Evolutionary conservation across 2,888 invertebrate species (phyloP).

Genomic region (Xanthia icteritia): DNA sequence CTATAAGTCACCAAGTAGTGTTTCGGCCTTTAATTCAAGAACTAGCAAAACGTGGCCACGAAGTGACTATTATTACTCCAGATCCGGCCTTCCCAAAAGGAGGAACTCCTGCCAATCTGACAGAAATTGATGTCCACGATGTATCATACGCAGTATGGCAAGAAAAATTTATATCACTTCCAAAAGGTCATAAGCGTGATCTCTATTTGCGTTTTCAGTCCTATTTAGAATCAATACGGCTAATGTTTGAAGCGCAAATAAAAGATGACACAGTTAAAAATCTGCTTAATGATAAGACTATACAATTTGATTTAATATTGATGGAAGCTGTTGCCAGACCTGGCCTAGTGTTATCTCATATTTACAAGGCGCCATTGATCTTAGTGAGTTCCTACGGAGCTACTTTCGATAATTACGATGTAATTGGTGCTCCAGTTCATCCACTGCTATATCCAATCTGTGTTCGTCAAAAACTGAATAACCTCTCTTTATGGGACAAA

Average conservation of each 20-base stretch:
- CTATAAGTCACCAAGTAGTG: slow-evolving; percentile 50
- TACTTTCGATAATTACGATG: slow-evolving; percentile 16
- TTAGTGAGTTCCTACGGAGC: slow-evolving; percentile 55
- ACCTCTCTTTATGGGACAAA: slow-evolving; percentile 59
- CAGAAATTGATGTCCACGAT: slow-evolving; percentile 77
- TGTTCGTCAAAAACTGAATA: slow-evolving; percentile 25
- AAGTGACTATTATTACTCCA: slow-evolving; percentile 48
- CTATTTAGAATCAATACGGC: slow-evolving; percentile 34
- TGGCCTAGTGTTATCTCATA: slow-evolving; percentile 52
- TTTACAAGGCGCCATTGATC: slow-evolving; percentile 65
- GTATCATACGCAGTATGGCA: slow-evolving; percentile 71
- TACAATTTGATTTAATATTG: slow-evolving; percentile 63
- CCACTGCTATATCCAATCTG: slow-evolving; percentile 36
- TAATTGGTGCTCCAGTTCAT: slow-evolving; percentile 43
- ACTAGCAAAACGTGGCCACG: slow-evolving; percentile 33
- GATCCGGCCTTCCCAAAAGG: slow-evolving; percentile 69
- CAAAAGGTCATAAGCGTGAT: slow-evolving; percentile 32
- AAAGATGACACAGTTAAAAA: slow-evolving; percentile 49
- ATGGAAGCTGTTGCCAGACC: slow-evolving; percentile 53
- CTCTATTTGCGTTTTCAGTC: slow-evolving; percentile 14
- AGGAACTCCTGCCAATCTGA: slow-evolving; percentile 71
- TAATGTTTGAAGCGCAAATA: slow-evolving; percentile 59
- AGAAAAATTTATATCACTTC: slow-evolving; percentile 29
- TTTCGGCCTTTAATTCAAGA: slow-evolving; percentile 37
- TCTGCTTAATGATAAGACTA: slow-evolving; percentile 48